Base-by-base conservation (phyloP, 2,888 invertebrate genomes). In the Chymomyza procnemis region DNA sequence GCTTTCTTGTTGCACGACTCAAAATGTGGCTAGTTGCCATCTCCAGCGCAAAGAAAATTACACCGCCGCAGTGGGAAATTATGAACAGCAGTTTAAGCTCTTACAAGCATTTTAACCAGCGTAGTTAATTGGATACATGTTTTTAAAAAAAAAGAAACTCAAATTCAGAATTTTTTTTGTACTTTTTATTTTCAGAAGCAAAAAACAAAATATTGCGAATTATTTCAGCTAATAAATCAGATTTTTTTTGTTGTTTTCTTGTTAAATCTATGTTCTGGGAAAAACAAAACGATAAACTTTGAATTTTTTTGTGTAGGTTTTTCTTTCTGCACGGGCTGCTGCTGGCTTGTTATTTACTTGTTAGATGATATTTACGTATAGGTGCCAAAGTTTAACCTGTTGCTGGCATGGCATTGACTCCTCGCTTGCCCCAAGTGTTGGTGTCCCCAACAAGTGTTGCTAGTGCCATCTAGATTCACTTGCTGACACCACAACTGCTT, bases 391-490 rank as follows among this genome's bases (percentile, higher is more conserved):
- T 41, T 54, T 4, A 61, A 50, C 50, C 34, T 61, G 48, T 19
- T 21, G 19, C 54, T 54, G 54, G 19, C 50, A 50, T 50, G 50
- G 16, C 50, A 50, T 50, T 50, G 19, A 19, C 50, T 50, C 16
- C 50, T 14, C 50, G 16, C 19, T 18, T 47, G 16, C 47, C 16
- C 19, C 18, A 9, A 2, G n/a, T 19, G 50, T 16, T 50, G 50
- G 50, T 19, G 19, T 9, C 14, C 50, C 19, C 62, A 64, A 56
- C 50, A 56, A 30, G n/a, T 60, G 54, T 48, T 41, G 34, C 46
- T 47, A 34, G 21, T 61, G 30, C 3, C 9, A 3, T 47, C 47
- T 16, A 12, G 4, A 14, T 47, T 8, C 47, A n/a, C 26, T 4
- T 14, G 4, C 16, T 14, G 4, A 47, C 47, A 47, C 47, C n/a